Evolutionary conservation across 2,113 vertebrate genomes (phyloP).

Genomic region (Corydoras maculifer): DNA sequence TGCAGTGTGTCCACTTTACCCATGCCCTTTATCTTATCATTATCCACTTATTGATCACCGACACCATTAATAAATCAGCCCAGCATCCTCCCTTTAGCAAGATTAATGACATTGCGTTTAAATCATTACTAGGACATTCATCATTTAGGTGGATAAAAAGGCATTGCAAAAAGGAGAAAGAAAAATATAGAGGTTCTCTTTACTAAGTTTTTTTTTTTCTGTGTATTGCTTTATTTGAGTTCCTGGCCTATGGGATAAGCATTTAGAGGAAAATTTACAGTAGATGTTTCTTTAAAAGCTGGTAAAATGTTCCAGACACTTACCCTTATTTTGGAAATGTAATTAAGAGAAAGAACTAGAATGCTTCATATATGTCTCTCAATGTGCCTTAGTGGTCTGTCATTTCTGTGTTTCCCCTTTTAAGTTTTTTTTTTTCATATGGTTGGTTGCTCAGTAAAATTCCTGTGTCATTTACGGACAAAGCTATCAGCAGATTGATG

Average conservation of each 20-base stretch:
- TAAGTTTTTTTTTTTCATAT: background rate
- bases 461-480: conserved; percentile 16
- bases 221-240: conserved; percentile 20
- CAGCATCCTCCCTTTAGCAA: background rate
- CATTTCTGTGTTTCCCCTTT: background rate
- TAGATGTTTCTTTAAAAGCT: conserved; percentile 1
- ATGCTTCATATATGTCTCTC: conserved; percentile 21
- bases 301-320: conserved; percentile 17
- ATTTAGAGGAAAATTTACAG: conserved; percentile 26
- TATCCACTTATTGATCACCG: conserved; percentile 3
- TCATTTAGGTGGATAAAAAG: too few relatives aligned
- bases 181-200: conserved; percentile 5
- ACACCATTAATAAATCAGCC: conserved; percentile 8
- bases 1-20: background rate
- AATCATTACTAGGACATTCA: too few relatives aligned
- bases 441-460: background rate
- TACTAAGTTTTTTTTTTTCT: background rate
- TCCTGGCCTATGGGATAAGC: conserved; percentile 14
- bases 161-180: background rate
- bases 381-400: background rate
- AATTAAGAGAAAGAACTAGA: conserved; percentile 7
- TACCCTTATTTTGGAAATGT: conserved; percentile 19
- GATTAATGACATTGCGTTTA: conserved; percentile 9
- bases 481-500: conserved; percentile 52
- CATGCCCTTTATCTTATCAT: background rate